Conservation (phyloP, 2,797 vertebrate genomes). For the Linurgus olivaceus region DNA sequence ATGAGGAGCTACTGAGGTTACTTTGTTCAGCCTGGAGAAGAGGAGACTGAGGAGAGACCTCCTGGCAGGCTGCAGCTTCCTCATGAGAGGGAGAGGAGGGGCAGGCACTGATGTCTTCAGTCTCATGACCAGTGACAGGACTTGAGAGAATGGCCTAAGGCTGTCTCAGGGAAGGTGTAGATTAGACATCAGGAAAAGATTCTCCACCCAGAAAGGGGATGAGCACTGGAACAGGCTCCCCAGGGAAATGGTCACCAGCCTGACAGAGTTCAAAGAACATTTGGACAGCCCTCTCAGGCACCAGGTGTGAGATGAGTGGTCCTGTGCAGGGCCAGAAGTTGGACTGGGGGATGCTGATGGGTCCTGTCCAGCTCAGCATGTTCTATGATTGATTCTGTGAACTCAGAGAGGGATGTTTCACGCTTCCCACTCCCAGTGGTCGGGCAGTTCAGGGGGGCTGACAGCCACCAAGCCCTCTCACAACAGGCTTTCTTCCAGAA, state of each 20-base stretch:
- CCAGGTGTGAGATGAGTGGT: background rate
- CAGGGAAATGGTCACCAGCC: background rate
- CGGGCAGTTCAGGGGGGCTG: background rate
- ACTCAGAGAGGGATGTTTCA: background rate
- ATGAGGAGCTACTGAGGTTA: accelerated
- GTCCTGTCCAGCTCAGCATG: background rate
- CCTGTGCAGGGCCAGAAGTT: background rate
- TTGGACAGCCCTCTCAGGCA: background rate
- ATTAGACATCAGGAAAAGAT: background rate
- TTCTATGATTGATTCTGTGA: background rate
- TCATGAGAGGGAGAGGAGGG: accelerated
- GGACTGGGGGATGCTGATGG: accelerated
- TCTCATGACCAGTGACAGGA: too few relatives aligned
- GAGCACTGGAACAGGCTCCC: background rate
- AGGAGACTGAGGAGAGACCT: background rate
- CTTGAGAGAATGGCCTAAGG: background rate
- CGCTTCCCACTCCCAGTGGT: accelerated
- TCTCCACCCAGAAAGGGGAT: background rate
- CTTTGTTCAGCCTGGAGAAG: background rate
- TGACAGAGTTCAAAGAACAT: background rate
- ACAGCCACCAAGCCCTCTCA: background rate
- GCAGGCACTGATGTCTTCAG: background rate
- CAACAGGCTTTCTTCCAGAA: background rate
- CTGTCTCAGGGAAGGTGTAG: background rate
- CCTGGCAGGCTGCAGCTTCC: accelerated